A percentile compares a stretch with the other conserved stretches of the same genome.
Evolutionary conservation across 35 echinoderm and acorn worm species (phyloP).

Genomic region (Stichopus chloronotus): DNA sequence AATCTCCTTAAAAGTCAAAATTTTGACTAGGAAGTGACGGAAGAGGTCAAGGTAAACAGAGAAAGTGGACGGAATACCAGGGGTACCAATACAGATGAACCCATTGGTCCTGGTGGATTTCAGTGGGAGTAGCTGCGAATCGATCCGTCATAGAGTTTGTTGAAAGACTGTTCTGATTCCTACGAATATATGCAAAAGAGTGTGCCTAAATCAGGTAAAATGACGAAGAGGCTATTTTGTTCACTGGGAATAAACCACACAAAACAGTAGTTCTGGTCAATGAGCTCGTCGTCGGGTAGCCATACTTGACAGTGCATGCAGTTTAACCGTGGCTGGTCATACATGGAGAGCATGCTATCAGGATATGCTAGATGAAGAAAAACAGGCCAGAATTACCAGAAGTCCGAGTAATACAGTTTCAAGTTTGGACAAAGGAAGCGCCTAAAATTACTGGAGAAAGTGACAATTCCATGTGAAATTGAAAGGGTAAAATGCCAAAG

Average conservation of each 20-base stretch:
- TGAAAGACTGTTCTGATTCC: conserved; percentile 23
- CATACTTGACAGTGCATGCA: neutral
- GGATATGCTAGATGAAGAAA: neutral
- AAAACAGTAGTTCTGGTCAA: neutral
- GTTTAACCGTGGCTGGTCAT: neutral
- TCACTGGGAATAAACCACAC: neutral
- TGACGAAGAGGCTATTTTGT: conserved; percentile 12
- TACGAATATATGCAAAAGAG: conserved; percentile 8
- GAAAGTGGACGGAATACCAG: neutral
- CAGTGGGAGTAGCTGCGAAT: neutral
- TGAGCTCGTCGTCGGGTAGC: too few relatives aligned
- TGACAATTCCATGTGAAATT: too few relatives aligned
- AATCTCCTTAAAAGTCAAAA: too few relatives aligned
- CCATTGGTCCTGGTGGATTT: neutral
- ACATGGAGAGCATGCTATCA: neutral
- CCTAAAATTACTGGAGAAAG: neutral
- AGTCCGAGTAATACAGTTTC: conserved; percentile 3
- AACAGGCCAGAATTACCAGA: neutral
- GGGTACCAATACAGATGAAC: neutral
- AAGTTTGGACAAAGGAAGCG: neutral
- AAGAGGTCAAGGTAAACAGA: conserved; percentile 7
- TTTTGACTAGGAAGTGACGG: too few relatives aligned
- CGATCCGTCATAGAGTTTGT: conserved; percentile 4
- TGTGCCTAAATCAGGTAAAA: neutral
- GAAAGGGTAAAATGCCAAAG: neutral